phyloP scores from a whole-genome alignment of 2,888 invertebrate species.

The Amphiduros pacificus region DNA sequence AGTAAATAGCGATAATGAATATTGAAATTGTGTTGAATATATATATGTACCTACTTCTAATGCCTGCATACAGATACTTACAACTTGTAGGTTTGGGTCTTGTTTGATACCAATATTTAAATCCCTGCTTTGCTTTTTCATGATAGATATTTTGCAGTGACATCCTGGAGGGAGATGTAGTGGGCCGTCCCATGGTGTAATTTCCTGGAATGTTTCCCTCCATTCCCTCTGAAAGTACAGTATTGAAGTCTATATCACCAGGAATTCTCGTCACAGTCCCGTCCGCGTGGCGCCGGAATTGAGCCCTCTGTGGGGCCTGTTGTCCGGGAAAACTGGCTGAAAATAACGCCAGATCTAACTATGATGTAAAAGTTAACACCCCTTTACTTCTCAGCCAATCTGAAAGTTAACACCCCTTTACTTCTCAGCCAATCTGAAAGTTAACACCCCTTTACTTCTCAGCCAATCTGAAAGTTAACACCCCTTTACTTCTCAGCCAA shows the following conservation, averaged over 20 bases:
- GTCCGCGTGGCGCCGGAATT: constrained; percentile 2
- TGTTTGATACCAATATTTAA: constrained; percentile 53
- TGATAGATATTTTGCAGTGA: too few species aligned
- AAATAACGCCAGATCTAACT: too few species aligned
- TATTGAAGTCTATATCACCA: constrained; percentile 5
- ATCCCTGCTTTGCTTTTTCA: constrained; percentile 46
- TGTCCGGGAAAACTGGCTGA: too few species aligned
- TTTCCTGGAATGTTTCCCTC: constrained; percentile 3
- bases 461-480: too few species aligned
- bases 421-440: too few species aligned
- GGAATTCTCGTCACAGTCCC: constrained; percentile 2
- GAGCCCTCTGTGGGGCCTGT: too few species aligned
- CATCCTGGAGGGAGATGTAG: neutral
- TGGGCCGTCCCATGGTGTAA: constrained; percentile 4
- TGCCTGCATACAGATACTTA: constrained; percentile 31
- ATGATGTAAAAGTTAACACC: too few species aligned
- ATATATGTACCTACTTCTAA: neutral
- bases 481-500: too few species aligned
- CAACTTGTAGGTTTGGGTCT: constrained; percentile 52
- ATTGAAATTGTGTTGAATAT: neutral
- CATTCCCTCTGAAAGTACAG: neutral
- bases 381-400: too few species aligned
- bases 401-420: too few species aligned
- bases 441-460: too few species aligned
- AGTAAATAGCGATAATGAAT: neutral